These are phyloP conservation scores for Toxonevra muliebris DNA, from an alignment of 2,888 invertebrate genomes.

Conservation along the genomic window DNA sequence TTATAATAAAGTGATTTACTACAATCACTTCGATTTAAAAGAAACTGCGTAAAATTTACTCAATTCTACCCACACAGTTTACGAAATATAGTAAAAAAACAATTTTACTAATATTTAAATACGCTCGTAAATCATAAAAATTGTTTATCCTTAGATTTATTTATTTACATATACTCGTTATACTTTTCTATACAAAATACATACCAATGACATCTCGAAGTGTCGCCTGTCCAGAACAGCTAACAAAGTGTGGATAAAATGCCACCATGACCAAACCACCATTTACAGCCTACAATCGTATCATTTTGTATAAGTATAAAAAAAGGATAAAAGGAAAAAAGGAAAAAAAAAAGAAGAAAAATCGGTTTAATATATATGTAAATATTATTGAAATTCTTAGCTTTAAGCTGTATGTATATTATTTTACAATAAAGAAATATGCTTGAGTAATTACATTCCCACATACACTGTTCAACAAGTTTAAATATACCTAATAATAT, in stretches of 20 bases:
- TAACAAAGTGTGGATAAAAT: slow-evolving; percentile 71
- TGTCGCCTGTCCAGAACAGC: slow-evolving; percentile 69
- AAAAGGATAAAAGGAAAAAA: slow-evolving; percentile 17
- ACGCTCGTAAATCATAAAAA: not conserved
- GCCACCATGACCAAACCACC: slow-evolving; percentile 75
- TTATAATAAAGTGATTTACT: no score
- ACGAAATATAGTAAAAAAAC: no score
- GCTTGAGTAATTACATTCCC: no score
- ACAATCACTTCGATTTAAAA: no score
- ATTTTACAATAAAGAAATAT: no score
- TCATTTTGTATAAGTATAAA: slow-evolving; percentile 11
- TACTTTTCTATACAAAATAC: slow-evolving; percentile 44
- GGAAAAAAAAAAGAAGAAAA: slow-evolving; percentile 16
- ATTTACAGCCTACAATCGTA: slow-evolving; percentile 67
- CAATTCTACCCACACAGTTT: no score
- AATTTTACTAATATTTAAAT: not conserved
- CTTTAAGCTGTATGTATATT: no score
- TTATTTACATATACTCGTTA: slow-evolving; percentile 32
- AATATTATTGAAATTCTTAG: no score
- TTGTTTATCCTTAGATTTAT: no score
- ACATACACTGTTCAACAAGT: not conserved
- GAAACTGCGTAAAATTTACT: no score
- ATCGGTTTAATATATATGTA: slow-evolving; percentile 33
- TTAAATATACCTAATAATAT: not conserved
- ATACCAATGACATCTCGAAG: slow-evolving; percentile 71